Percentiles rank a stretch among this genome's conserved stretches.
These are phyloP conservation scores for Eublepharis macularius DNA, from an alignment of 2,113 vertebrate genomes.

Conservation along the genomic window DNA sequence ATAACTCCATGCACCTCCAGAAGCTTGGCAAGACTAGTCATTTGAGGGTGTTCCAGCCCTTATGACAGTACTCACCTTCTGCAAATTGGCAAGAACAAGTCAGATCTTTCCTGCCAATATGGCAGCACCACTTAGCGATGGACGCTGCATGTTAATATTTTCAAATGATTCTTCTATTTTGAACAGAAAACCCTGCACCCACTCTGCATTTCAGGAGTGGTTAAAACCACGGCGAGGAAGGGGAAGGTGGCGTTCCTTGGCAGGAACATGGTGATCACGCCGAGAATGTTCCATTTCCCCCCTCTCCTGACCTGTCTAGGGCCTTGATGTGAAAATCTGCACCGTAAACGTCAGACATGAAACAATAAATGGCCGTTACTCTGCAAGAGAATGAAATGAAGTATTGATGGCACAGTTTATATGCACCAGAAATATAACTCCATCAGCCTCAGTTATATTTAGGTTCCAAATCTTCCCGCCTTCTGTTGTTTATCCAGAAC, in stretches of 20 bases:
- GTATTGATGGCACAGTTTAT: conserved; percentile 62
- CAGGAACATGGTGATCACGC: not conserved
- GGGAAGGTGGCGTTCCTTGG: not conserved
- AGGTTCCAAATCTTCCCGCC: conserved; percentile 61
- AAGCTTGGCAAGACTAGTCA: too few species aligned
- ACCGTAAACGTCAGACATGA: conserved; percentile 37
- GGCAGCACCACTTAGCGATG: too few species aligned
- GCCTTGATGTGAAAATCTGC: conserved; percentile 33
- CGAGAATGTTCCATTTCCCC: not conserved
- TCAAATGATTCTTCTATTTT: not conserved
- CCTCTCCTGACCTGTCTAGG: conserved; percentile 15
- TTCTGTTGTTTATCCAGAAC: conserved; percentile 63
- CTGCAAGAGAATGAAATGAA: conserved; percentile 48
- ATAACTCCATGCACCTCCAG: too few species aligned
- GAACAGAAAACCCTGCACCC: not conserved
- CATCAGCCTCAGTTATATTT: conserved; percentile 62
- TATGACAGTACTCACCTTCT: too few species aligned
- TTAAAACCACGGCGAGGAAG: not conserved
- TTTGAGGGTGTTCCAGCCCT: too few species aligned
- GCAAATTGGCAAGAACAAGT: too few species aligned
- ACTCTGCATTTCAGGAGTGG: not conserved
- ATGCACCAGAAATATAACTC: conserved; percentile 63
- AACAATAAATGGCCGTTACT: conserved; percentile 32
- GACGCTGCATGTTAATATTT: too few species aligned
- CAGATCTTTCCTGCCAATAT: too few species aligned